A percentile compares a stretch with the other conserved stretches of the same genome.
phyloP scores from a whole-genome alignment of 2,888 invertebrate genomes.

The Digitonthophagus gazella region DNA sequence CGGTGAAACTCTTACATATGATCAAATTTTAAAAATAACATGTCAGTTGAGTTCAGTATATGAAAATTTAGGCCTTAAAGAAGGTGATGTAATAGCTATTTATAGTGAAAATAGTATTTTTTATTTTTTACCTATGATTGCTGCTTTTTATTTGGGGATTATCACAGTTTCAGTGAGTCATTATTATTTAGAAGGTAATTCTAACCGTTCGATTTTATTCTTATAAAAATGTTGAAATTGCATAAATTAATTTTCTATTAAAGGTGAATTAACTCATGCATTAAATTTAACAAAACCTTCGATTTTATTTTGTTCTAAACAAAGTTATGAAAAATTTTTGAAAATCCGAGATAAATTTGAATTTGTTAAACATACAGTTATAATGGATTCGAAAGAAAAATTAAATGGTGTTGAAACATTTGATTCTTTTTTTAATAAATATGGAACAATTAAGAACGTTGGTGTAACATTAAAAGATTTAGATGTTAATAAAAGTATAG shows the following conservation, averaged over 20 bases:
- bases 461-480: background rate
- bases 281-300: too few species aligned
- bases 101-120: constrained; percentile 38
- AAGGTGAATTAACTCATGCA: too few species aligned
- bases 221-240: too few species aligned
- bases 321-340: constrained; percentile 55
- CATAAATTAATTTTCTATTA: too few species aligned
- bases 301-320: constrained; percentile 63
- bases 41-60: constrained; percentile 36
- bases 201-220: too few species aligned
- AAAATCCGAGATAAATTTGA: constrained; percentile 48
- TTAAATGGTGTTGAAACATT: constrained; percentile 46
- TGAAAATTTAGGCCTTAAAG: constrained; percentile 25
- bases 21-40: constrained; percentile 31
- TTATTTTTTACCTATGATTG: constrained; percentile 36
- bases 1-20: constrained; percentile 32
- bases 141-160: constrained; percentile 35
- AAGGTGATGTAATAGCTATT: constrained; percentile 32
- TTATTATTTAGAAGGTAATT: constrained; percentile 32
- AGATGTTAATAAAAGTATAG: constrained; percentile 31
- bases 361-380: constrained; percentile 55
- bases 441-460: background rate
- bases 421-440: constrained; percentile 41
- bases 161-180: constrained; percentile 36
- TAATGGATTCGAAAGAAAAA: constrained; percentile 54